phyloP scores from a whole-genome alignment of 2,797 vertebrate genomes.

The Australoheros facetus region DNA sequence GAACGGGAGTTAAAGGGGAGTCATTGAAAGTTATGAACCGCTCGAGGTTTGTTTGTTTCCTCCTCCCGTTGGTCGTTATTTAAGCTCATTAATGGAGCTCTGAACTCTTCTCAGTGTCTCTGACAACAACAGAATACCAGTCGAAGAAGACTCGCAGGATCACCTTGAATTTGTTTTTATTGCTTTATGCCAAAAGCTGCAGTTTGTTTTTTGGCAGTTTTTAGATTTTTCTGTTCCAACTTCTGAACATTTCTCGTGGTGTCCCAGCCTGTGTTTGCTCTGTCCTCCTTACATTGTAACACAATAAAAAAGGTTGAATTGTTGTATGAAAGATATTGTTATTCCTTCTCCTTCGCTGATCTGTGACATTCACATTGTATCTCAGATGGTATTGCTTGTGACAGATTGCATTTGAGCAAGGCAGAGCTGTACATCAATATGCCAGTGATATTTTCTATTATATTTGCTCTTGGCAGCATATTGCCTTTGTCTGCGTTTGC shows the following conservation, averaged over 20 bases:
- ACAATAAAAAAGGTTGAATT: constrained; percentile 12
- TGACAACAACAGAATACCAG: constrained; percentile 7
- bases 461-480: constrained; percentile 21
- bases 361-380: constrained; percentile 34
- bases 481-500: constrained; percentile 27
- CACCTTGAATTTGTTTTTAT: constrained; percentile 19
- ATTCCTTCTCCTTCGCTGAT: constrained; percentile 48
- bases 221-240: constrained; percentile 14
- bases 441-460: constrained; percentile 36
- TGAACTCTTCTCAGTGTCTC: constrained; percentile 3
- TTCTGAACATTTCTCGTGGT: constrained; percentile 3
- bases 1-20: neutral
- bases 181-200: constrained; percentile 13
- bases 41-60: neutral
- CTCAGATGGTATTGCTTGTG: constrained; percentile 59
- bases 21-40: neutral
- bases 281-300: constrained; percentile 18
- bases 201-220: neutral
- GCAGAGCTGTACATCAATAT: constrained; percentile 54
- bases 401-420: constrained; percentile 57
- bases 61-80: neutral
- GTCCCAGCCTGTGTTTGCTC: constrained; percentile 2
- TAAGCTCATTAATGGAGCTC: neutral
- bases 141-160: neutral
- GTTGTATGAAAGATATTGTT: neutral